Evolutionary conservation across 2,797 vertebrate species (phyloP).

Genomic region (Acipenser ruthenus): DNA sequence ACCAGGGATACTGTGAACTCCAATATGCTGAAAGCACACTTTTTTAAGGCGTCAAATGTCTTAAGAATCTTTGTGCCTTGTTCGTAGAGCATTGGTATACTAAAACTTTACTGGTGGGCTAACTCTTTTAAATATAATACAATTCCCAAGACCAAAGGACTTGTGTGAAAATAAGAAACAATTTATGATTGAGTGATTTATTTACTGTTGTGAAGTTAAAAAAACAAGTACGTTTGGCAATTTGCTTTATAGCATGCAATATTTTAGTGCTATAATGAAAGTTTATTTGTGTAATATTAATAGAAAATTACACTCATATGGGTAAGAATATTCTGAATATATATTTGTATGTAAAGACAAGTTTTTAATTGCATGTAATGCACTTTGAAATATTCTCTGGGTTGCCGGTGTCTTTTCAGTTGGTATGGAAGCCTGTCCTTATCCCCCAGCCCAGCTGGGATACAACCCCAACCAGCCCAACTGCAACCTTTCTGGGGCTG

Average conservation of each 20-base stretch:
- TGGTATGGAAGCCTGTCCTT: constrained; percentile 37
- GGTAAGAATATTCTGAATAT: not conserved
- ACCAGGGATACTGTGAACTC: not conserved
- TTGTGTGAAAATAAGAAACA: no score
- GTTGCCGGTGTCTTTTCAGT: not conserved
- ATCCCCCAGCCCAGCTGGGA: constrained; percentile 40
- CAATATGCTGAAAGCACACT: no score
- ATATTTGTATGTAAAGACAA: not conserved
- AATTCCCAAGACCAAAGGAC: no score
- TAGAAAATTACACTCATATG: not conserved
- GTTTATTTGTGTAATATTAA: not conserved
- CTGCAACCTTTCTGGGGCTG: not conserved
- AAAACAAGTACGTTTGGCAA: no score
- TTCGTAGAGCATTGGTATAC: no score
- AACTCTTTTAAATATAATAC: no score
- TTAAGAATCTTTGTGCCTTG: no score
- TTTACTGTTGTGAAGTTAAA: no score
- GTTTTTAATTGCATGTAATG: not conserved
- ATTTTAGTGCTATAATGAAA: not conserved
- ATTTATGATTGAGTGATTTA: no score
- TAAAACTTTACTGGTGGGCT: no score
- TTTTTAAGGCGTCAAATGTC: no score
- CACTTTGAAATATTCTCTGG: not conserved
- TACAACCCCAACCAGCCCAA: constrained; percentile 21
- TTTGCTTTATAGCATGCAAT: no score